Percentiles rank a stretch among this genome's conserved stretches.
Evolutionary conservation across 1,140 invertebrate genomes (phyloP).

Genomic region (Drosophila orosa): DNA sequence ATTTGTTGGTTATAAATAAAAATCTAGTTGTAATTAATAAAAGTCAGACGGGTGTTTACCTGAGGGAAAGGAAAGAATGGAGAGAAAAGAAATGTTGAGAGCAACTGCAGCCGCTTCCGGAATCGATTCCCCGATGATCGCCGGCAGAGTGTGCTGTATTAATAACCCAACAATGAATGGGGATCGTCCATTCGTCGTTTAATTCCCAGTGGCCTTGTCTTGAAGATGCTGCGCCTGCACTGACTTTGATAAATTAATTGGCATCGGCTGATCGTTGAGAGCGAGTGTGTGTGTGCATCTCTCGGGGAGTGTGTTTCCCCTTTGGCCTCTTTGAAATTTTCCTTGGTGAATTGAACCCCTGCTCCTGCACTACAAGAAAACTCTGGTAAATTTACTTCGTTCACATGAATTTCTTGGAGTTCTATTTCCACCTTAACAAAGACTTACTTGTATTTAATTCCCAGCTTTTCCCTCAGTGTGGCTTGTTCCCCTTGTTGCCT

Average conservation of each 20-base stretch:
- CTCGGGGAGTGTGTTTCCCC: slow-evolving; percentile 31
- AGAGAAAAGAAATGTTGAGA: slow-evolving; percentile 61
- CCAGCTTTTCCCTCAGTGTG: slow-evolving; percentile 4
- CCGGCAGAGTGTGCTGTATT: slow-evolving; percentile 54
- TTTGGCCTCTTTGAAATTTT: slow-evolving; percentile 19
- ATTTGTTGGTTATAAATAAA: slow-evolving; percentile 81
- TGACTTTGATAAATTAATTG: slow-evolving; percentile 82
- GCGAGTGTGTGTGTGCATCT: slow-evolving; percentile 10
- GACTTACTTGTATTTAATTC: no score
- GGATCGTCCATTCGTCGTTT: slow-evolving; percentile 63
- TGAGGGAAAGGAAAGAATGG: slow-evolving; percentile 24
- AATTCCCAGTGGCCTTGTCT: slow-evolving; percentile 74
- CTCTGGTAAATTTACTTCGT: background rate
- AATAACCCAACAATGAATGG: slow-evolving; percentile 70
- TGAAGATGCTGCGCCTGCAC: slow-evolving; percentile 13
- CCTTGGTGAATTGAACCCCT: slow-evolving; percentile 1
- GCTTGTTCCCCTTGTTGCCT: slow-evolving; percentile 36
- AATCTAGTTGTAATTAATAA: slow-evolving; percentile 79
- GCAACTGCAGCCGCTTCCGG: slow-evolving; percentile 76
- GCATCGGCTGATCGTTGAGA: slow-evolving; percentile 52
- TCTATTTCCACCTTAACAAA: background rate
- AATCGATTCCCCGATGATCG: slow-evolving; percentile 43
- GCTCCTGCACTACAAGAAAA: slow-evolving; percentile 2
- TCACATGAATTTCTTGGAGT: background rate
- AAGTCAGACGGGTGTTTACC: slow-evolving; percentile 66